Evolutionary conservation across 1,140 invertebrate species (phyloP).

Genomic region (Lucilia cuprina): DNA sequence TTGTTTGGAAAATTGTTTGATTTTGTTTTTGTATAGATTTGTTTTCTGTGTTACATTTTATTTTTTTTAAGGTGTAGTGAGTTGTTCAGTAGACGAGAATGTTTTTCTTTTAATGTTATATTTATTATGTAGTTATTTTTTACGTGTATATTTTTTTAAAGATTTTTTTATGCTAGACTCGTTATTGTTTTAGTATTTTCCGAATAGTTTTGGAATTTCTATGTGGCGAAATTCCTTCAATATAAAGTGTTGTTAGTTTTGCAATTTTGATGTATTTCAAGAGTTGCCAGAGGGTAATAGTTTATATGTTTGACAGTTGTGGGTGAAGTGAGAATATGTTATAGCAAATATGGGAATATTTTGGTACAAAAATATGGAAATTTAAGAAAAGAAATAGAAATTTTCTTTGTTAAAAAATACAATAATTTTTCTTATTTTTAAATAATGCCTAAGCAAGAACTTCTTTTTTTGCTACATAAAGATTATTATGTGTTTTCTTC

Average conservation of each 20-base stretch:
- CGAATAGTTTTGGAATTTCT: constrained; percentile 14
- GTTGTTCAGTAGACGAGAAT: neutral
- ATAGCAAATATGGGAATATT: too few species aligned
- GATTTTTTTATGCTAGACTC: neutral
- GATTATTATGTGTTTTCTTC: too few species aligned
- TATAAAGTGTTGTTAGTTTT: neutral
- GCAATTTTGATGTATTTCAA: neutral
- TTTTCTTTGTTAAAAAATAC: too few species aligned
- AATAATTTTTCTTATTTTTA: too few species aligned
- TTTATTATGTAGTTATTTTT: neutral
- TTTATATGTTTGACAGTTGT: too few species aligned
- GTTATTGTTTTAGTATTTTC: neutral
- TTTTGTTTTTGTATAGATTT: neutral
- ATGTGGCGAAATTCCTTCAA: neutral
- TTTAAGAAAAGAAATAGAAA: too few species aligned
- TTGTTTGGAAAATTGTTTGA: neutral
- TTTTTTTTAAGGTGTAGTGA: neutral
- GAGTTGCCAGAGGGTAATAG: neutral
- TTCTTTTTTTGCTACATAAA: too few species aligned
- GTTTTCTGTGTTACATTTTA: neutral
- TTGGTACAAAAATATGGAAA: too few species aligned
- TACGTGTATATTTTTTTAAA: neutral
- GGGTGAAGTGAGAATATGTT: too few species aligned
- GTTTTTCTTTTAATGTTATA: neutral
- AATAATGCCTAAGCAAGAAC: too few species aligned